Base-by-base conservation (phyloP, 2,797 vertebrate genomes). In the Anisognathus igniventris region DNA sequence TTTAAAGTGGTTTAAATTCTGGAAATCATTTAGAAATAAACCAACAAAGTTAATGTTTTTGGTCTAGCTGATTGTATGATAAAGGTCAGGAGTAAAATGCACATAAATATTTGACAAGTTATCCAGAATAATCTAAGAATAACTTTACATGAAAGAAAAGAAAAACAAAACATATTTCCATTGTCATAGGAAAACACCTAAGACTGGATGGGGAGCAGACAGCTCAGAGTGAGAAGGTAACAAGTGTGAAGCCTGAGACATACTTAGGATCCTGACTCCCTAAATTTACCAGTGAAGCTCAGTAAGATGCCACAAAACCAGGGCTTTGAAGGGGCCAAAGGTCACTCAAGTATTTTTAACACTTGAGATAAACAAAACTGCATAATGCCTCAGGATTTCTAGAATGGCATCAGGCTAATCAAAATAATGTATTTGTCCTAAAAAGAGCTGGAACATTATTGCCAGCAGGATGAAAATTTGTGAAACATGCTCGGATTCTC, bases 371-470 rank as follows among this genome's bases (percentile, higher is more conserved):
- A 92, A 79, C 33, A 67, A 86, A 85, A 60, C 54, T 68, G 39
- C 47, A 40, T 42, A 44, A 77, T 0, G 44, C 88, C 79, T 51
- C 68, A 64, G 72, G 78, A 95, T 60, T 80, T 94, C 60, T 80
- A 56, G 61, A 90, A 90, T 35, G 23, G 31, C 86, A 94, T 50
- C 42, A 72, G 28, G 45, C 54, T 90, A 92, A 93, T 78, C 45
- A 95, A 84, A 95, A 84, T 62, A 93, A 71, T 2, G 0, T 19
- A 58, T 93, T 88, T 84, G 39, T 78, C 58, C 62, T 92, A 78
- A 96, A 92, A 88, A 47, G 40, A 92, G 23, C 54, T 84, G 86
- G 71, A 83, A 94, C 44, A 70, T 93, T 88, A 78, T 84, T 93
- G 77, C 88, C 86, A 81, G 51, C 8, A 81, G 88, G 83, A 86